Conservation (phyloP, 2,888 invertebrate species). For the Mamestra brassicae region DNA sequence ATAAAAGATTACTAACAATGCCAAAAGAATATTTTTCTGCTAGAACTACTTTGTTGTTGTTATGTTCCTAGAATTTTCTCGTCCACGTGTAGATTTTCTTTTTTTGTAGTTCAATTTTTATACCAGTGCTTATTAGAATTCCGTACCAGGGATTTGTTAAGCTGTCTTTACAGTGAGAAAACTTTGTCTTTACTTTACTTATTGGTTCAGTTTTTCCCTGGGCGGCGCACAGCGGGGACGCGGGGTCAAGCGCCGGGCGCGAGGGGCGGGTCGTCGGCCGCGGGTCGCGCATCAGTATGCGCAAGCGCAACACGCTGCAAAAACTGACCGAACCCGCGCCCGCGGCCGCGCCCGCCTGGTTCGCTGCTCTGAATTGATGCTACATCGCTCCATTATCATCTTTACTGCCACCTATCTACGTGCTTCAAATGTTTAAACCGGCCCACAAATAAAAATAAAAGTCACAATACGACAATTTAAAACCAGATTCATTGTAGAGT, state of each 20-base stretch:
- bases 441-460: slow-evolving; percentile 53
- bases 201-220: slow-evolving; percentile 62
- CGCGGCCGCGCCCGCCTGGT: slow-evolving; percentile 62
- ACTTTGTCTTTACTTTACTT: slow-evolving; percentile 25
- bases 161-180: slow-evolving; percentile 22
- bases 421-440: slow-evolving; percentile 61
- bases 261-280: slow-evolving; percentile 80
- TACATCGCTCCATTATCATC: slow-evolving; percentile 72
- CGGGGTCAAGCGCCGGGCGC: slow-evolving; percentile 83
- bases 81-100: background rate
- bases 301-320: slow-evolving; percentile 79
- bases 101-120: background rate
- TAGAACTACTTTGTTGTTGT: background rate
- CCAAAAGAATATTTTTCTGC: background rate
- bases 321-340: slow-evolving; percentile 75
- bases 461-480: slow-evolving; percentile 41
- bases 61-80: background rate
- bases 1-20: background rate
- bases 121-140: background rate
- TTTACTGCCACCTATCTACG: slow-evolving; percentile 64
- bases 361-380: slow-evolving; percentile 73
- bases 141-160: background rate
- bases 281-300: slow-evolving; percentile 83
- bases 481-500: slow-evolving; percentile 22
- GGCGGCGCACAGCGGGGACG: slow-evolving; percentile 76